Evolutionary conservation across 2,888 invertebrate species (phyloP), one percentile per base, ranked within the genome.

Genomic region (Mamestra brassicae): DNA sequence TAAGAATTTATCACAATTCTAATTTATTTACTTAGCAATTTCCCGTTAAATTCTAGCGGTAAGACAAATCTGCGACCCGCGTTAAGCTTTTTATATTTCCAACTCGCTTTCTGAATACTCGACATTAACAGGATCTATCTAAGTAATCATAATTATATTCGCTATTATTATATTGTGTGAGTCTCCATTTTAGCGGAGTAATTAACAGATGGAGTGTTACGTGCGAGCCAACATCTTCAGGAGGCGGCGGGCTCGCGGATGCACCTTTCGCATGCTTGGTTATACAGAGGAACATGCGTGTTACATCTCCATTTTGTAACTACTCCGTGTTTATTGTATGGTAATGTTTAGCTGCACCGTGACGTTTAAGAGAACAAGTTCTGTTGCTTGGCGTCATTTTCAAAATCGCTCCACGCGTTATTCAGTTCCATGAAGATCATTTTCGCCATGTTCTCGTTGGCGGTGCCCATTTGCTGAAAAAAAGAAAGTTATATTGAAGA

Each of bases 391-490:
- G 98, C 96, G 93, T 98, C 98, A 91, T 98, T 98, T 93, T 99
- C 99, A 95, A 99, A 99, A 92, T 99, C 99, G 89, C 98, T 98
- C 99, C 99, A 99, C 36, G 99, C 99, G 93, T 99, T 99, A 95
- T 99, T 99, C 85, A 99, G 97, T 96, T 99, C 99, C 98, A 99
- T 99, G 95, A 99, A 99, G 91, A 99, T 99, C 93, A 99, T 97
- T 96, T 99, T 99, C 11, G 99, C 99, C 88, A 99, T 97, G 87
- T 98, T 98, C 95, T 99, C 99, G 92, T 99, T 98, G 45, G 98
- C 97, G 5, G 98, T 98, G 52, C 99, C 99, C 90, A 98, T 97
- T 97, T 99, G 98, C 99, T 99, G 96, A 96, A 97, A 82, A 52
- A 83, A 63, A 42, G 42, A 10, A 15, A 36, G 34, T 34, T 1